Percentiles rank a stretch among this genome's conserved stretches.
Conservation (phyloP, 2,888 invertebrate genomes). For the Eustalomyia histrio region DNA sequence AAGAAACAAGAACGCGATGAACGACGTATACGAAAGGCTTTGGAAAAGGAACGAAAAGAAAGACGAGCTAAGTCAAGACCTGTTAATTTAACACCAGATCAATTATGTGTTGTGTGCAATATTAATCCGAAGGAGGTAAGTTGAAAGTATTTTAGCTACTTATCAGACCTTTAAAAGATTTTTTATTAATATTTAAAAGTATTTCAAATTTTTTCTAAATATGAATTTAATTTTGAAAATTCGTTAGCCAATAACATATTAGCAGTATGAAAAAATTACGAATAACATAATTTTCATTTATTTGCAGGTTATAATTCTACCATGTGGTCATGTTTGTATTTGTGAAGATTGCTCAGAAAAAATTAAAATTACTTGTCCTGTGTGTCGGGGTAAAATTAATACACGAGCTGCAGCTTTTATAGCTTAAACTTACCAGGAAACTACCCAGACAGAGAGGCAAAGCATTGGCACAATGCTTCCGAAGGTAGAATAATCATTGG, state of each 20-base stretch:
- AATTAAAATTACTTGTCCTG: constrained; percentile 87
- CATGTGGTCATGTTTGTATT: constrained; percentile 94
- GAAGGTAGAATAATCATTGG: too few species aligned
- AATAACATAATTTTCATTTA: not conserved
- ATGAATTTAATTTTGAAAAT: too few species aligned
- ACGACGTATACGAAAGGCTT: constrained; percentile 81
- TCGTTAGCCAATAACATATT: too few species aligned
- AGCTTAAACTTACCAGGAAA: constrained; percentile 80
- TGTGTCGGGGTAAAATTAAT: constrained; percentile 87
- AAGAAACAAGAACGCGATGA: constrained; percentile 82
- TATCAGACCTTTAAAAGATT: too few species aligned
- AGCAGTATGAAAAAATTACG: too few species aligned
- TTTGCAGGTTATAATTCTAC: constrained; percentile 87
- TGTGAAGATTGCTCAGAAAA: constrained; percentile 91
- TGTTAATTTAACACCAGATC: constrained; percentile 83
- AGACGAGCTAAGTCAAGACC: constrained; percentile 83
- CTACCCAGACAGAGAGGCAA: too few species aligned
- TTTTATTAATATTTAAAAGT: too few species aligned
- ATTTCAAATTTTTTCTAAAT: too few species aligned
- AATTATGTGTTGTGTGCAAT: constrained; percentile 91
- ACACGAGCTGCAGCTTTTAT: constrained; percentile 89
- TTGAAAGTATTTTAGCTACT: not conserved
- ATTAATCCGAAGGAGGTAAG: constrained; percentile 89
- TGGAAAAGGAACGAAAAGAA: constrained; percentile 84
- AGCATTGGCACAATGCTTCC: too few species aligned